Evolutionary conservation across 2,888 invertebrate species (phyloP).

Genomic region (Plagodis pulveraria): DNA sequence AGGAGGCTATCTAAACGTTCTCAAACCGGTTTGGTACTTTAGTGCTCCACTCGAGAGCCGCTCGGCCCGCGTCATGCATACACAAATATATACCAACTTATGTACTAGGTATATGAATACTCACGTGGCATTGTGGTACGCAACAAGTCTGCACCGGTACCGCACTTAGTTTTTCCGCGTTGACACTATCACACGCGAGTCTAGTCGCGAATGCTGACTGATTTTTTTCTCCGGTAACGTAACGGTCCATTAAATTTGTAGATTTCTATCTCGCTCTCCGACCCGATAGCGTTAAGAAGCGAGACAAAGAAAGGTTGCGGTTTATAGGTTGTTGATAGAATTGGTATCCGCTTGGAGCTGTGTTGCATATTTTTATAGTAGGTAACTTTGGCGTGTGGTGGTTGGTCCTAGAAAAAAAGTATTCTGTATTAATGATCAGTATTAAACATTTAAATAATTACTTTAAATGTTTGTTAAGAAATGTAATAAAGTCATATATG

Average conservation of each 20-base stretch:
- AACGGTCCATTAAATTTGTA: slow-evolving; percentile 85
- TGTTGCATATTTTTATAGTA: slow-evolving; percentile 80
- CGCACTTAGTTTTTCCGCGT: slow-evolving; percentile 74
- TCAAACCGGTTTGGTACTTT: slow-evolving; percentile 33
- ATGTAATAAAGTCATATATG: too few relatives aligned
- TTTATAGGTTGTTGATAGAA: slow-evolving; percentile 86
- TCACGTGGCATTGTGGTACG: slow-evolving; percentile 56
- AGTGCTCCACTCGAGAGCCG: slow-evolving; percentile 17
- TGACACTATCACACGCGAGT: slow-evolving; percentile 83
- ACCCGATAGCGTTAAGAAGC: slow-evolving; percentile 71
- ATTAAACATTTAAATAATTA: neutral
- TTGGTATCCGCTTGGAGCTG: slow-evolving; percentile 83
- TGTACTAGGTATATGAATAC: slow-evolving; percentile 42
- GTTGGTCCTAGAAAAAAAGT: slow-evolving; percentile 6
- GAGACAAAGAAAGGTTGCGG: slow-evolving; percentile 85
- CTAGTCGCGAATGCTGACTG: slow-evolving; percentile 83
- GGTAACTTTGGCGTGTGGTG: slow-evolving; percentile 67
- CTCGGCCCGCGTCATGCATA: slow-evolving; percentile 26
- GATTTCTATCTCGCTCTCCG: slow-evolving; percentile 82
- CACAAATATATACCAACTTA: slow-evolving; percentile 13
- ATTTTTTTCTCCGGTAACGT: slow-evolving; percentile 85
- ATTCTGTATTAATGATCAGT: neutral
- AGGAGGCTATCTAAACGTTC: slow-evolving; percentile 25
- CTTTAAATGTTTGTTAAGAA: too few relatives aligned
- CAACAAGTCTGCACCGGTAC: slow-evolving; percentile 63